Evolutionary conservation across 2,797 vertebrate genomes (phyloP).

Genomic region (Perodicticus potto): DNA sequence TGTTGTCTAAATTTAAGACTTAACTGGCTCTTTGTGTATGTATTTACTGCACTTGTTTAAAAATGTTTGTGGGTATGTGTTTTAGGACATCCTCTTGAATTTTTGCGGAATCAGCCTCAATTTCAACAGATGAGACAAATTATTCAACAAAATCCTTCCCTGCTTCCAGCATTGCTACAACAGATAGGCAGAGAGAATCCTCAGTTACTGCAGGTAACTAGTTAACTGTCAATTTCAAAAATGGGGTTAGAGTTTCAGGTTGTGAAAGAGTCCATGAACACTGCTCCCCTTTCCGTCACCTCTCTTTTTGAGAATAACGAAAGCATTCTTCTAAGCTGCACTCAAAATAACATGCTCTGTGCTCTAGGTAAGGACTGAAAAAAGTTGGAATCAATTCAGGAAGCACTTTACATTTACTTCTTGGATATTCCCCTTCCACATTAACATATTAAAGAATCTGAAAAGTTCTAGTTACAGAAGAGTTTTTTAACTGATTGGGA

Average conservation of each 20-base stretch:
- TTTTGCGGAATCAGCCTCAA: slow-evolving; percentile 97
- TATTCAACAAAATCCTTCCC: slow-evolving; percentile 97
- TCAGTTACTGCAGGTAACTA: slow-evolving; percentile 94
- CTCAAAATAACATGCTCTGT: not conserved
- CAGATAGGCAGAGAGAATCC: slow-evolving; percentile 98
- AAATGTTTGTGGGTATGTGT: slow-evolving; percentile 23
- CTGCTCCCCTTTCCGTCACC: not conserved
- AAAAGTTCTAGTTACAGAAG: not conserved
- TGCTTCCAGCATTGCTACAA: slow-evolving; percentile 96
- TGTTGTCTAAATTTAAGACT: slow-evolving; percentile 19
- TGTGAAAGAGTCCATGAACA: not conserved
- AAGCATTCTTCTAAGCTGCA: not conserved
- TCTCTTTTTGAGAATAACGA: not conserved
- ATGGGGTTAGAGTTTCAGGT: not conserved
- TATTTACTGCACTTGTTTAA: slow-evolving; percentile 36
- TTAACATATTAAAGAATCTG: not conserved
- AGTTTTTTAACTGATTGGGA: not conserved
- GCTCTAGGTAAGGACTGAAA: not conserved
- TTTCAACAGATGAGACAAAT: slow-evolving; percentile 98
- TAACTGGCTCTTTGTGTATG: not conserved
- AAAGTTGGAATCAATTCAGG: not conserved
- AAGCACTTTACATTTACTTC: not conserved
- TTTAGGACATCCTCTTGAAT: slow-evolving; percentile 95
- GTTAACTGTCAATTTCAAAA: slow-evolving; percentile 65
- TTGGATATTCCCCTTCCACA: not conserved